phyloP scores from a whole-genome alignment of 2,888 invertebrate species.

The Erebia palarica region DNA sequence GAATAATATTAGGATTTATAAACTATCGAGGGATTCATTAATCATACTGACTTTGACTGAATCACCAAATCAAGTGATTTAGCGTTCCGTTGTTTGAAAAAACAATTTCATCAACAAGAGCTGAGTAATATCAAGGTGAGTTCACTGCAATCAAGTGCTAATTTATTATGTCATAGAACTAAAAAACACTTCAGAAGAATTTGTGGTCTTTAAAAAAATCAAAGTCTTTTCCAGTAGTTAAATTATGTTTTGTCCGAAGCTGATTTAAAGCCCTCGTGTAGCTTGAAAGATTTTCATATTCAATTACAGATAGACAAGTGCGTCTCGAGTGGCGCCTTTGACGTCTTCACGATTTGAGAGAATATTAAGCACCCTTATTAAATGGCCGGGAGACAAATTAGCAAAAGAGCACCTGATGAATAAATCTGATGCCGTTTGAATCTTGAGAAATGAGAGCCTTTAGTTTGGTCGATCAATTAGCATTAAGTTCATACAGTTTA shows the following conservation, averaged over 20 bases:
- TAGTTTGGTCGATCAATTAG: slow-evolving; percentile 7
- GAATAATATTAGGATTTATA: too few species aligned
- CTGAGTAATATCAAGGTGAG: too few species aligned
- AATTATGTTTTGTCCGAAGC: slow-evolving; percentile 33
- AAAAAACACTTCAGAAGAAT: too few species aligned
- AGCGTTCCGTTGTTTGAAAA: too few species aligned
- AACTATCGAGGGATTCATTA: too few species aligned
- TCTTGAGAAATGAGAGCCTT: slow-evolving; percentile 25
- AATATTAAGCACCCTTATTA: slow-evolving; percentile 59
- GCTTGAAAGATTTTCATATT: slow-evolving; percentile 79
- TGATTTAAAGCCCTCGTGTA: slow-evolving; percentile 54
- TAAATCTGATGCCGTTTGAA: slow-evolving; percentile 33
- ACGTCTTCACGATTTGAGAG: slow-evolving; percentile 69
- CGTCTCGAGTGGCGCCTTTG: slow-evolving; percentile 75
- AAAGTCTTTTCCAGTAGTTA: slow-evolving; percentile 36
- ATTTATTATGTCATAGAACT: too few species aligned
- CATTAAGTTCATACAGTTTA: neutral
- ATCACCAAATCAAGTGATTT: too few species aligned
- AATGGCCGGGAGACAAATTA: slow-evolving; percentile 39
- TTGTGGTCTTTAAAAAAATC: neutral
- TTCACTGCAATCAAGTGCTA: too few species aligned
- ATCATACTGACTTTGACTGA: too few species aligned
- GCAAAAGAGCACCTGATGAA: slow-evolving; percentile 30
- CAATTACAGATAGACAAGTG: slow-evolving; percentile 81
- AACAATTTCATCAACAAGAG: too few species aligned